Percentiles rank a stretch among this genome's conserved stretches.
These are phyloP conservation scores for Motacilla alba DNA, from an alignment of 2,113 vertebrate species.

Conservation along the genomic window DNA sequence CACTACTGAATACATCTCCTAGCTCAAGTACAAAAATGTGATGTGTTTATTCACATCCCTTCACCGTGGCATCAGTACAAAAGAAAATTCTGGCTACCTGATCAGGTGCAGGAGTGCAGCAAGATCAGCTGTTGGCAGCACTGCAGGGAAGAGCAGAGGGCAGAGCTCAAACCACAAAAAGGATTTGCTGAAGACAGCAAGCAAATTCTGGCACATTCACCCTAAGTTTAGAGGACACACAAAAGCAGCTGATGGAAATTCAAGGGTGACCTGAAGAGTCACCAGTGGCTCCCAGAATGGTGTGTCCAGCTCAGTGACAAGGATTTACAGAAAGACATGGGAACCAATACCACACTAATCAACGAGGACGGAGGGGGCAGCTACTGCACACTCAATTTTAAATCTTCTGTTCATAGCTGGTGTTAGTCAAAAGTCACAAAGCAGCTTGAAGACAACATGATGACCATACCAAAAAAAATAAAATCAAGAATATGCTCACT, in stretches of 20 bases:
- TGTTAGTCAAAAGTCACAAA: background rate
- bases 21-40: background rate
- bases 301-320: background rate
- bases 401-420: background rate
- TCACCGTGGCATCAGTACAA: background rate
- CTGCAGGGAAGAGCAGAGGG: background rate
- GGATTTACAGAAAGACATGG: background rate
- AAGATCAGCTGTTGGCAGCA: background rate
- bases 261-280: rapidly evolving
- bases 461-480: rapidly evolving
- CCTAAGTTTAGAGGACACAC: background rate
- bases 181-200: background rate
- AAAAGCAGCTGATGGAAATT: background rate
- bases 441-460: background rate
- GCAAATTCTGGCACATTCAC: background rate
- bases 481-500: background rate
- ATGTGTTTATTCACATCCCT: background rate
- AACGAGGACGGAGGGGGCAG: background rate
- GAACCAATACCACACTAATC: rapidly evolving
- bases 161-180: background rate
- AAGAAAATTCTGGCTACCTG: background rate
- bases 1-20: background rate
- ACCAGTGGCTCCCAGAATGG: background rate
- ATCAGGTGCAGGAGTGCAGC: background rate
- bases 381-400: background rate